Base-by-base conservation (phyloP, 1,140 invertebrate species). In the Meloidogyne floridensis region DNA sequence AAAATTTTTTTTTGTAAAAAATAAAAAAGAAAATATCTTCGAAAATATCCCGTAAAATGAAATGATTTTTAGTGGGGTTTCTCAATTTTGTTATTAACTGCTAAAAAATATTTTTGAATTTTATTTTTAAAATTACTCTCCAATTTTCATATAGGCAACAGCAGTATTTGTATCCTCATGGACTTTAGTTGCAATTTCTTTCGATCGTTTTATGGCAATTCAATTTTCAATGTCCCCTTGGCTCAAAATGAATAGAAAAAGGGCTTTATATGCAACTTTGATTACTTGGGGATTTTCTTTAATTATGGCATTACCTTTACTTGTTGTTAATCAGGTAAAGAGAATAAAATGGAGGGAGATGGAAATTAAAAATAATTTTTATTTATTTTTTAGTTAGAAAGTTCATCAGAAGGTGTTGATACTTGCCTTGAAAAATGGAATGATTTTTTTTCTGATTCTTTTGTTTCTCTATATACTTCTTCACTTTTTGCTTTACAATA, bases 131-230 rank as follows among this genome's bases (percentile, higher is more conserved):
- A 32, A 32, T 32, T 32, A 32, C 32, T 32, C 32, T 32, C 32
- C 32, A 18, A 20, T 56, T n/a, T 10, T 71, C 7, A 47, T 78
- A 11, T 42, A 89, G 84, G 88, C 87, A 13, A 84, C 86, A 65
- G 87, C 88, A 3, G 88, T 89, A 8, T 90, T 89, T 80, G 77
- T 89, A 18, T 87, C 84, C 70, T 88, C 88, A 0, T 89, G 89
- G 89, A 89, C 89, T 1, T 81, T 89, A 10, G 88, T 89, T n/a
- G 88, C 87, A 9, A 89, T 87, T 79, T 88, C 86, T 71, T 84
- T 84, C 77, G 84, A 84, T 75, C 85, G 84, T 56, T 84, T 84
- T 71, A 81, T 81, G 84, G 88, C 88, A 32, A 89, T 89, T 42
- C 86, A 86, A 83, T 89, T 89, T 80, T 80, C 87, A 59, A 80